A percentile compares a stretch with the other conserved stretches of the same genome.
These are phyloP conservation scores for Neopipo cinnamomea DNA, from an alignment of 2,113 vertebrate species.

Conservation along the genomic window DNA sequence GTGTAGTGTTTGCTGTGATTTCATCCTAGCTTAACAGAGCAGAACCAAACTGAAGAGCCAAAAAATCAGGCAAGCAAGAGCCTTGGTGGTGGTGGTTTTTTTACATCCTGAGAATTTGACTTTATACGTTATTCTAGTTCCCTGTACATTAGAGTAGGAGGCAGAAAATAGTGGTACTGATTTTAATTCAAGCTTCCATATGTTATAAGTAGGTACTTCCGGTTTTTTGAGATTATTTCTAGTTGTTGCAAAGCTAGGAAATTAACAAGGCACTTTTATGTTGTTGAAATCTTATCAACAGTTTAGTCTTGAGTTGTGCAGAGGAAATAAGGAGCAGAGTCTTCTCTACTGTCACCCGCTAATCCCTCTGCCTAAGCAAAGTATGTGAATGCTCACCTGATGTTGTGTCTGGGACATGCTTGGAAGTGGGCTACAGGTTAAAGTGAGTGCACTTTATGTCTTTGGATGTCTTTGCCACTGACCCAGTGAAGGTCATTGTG, in stretches of 20 bases:
- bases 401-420: rapidly evolving
- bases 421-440: not conserved
- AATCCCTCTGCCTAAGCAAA: not conserved
- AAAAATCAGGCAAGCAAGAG: not conserved
- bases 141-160: not conserved
- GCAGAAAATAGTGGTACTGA: not conserved
- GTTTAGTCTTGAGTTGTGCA: not conserved
- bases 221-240: not conserved
- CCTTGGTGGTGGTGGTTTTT: not conserved
- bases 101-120: not conserved
- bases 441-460: not conserved
- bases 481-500: rapidly evolving
- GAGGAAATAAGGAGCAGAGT: not conserved
- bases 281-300: not conserved
- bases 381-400: not conserved
- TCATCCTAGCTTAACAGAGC: conserved; percentile 51
- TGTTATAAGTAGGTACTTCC: not conserved
- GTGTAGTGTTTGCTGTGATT: conserved; percentile 59
- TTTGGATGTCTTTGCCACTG: not conserved
- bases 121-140: not conserved
- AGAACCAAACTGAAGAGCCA: conserved; percentile 36
- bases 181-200: not conserved
- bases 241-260: not conserved
- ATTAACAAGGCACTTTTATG: not conserved
- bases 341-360: not conserved